These are phyloP conservation scores for Sylvietta virens DNA, from an alignment of 2,113 vertebrate genomes.

Conservation along the genomic window DNA sequence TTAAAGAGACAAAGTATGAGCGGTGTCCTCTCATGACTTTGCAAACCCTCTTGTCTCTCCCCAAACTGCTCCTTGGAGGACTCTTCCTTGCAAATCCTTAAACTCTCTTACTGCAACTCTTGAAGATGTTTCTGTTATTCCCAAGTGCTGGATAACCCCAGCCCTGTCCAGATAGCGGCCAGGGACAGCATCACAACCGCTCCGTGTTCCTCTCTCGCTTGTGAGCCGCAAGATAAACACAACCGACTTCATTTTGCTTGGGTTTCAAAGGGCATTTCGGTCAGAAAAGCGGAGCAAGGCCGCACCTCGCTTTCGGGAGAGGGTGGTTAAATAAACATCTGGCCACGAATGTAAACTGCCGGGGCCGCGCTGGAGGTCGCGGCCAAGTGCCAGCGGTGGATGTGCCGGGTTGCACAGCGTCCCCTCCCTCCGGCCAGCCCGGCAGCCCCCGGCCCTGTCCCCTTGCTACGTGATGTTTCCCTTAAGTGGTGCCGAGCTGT, in stretches of 20 bases:
- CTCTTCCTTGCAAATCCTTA: background rate
- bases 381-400: slow-evolving; percentile 3
- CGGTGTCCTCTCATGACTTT: background rate
- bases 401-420: slow-evolving; percentile 43
- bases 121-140: background rate
- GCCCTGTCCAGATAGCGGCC: background rate
- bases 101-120: background rate
- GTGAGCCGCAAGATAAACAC: slow-evolving; percentile 12
- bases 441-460: background rate
- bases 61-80: background rate
- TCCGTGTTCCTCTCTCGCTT: background rate
- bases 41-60: background rate
- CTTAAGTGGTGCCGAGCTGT: slow-evolving; percentile 68
- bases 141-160: background rate
- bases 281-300: slow-evolving; percentile 37
- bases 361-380: background rate
- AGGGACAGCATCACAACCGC: background rate
- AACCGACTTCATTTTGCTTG: background rate
- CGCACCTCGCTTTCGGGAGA: background rate
- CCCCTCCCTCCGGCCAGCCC: background rate
- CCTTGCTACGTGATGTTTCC: slow-evolving; percentile 63
- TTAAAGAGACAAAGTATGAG: background rate
- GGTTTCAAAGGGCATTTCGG: slow-evolving; percentile 37
- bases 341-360: background rate
- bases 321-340: slow-evolving; percentile 45